These are phyloP conservation scores for Gnathonemus echidnorhynchus DNA, from an alignment of 2,113 vertebrate genomes.

Conservation along the genomic window DNA sequence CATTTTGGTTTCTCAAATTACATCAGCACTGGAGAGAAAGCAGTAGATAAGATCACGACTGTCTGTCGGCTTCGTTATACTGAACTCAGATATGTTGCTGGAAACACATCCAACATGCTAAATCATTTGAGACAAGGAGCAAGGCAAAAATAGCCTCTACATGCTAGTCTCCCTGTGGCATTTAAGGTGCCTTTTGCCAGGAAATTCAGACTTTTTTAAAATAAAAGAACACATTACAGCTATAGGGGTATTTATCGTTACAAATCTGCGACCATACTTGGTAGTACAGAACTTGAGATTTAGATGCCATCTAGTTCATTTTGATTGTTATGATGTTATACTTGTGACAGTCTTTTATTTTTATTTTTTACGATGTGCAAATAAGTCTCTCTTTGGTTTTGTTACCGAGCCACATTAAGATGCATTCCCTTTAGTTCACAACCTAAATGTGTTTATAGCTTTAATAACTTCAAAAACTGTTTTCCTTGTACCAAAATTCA, in stretches of 20 bases:
- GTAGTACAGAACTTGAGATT: background rate
- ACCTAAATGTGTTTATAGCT: background rate
- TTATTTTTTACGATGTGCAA: background rate
- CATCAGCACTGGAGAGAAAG: background rate
- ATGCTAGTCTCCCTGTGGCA: background rate
- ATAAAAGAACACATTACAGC: background rate
- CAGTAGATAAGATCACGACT: background rate
- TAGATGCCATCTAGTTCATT: background rate
- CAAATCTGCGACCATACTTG: background rate
- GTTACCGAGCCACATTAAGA: background rate
- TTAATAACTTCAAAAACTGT: background rate
- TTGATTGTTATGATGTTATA: background rate
- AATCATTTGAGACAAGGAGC: background rate
- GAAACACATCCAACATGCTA: background rate
- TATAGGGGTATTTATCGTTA: background rate
- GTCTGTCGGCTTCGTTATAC: background rate
- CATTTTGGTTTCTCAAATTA: background rate
- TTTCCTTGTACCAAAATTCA: background rate
- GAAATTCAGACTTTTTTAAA: background rate
- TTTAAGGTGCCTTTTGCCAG: background rate
- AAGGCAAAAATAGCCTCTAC: background rate
- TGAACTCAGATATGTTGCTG: background rate
- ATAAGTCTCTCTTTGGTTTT: background rate
- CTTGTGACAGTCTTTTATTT: background rate
- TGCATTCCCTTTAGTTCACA: background rate